These are phyloP conservation scores for Jordanella pulchra DNA, from an alignment of 2,797 vertebrate species.

Conservation along the genomic window DNA sequence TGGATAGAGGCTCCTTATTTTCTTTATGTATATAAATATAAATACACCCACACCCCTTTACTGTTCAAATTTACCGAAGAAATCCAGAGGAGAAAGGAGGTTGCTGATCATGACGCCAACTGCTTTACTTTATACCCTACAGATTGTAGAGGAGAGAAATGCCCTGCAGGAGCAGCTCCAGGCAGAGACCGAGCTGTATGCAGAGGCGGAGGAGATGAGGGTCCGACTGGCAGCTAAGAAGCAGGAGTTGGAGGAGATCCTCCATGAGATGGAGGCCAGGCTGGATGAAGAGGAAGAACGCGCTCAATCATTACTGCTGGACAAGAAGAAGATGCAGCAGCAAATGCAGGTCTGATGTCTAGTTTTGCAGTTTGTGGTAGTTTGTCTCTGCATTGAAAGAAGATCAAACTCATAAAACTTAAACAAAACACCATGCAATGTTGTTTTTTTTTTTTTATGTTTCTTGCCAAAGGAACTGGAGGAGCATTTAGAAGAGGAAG, in stretches of 20 bases:
- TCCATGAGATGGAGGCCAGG: constrained; percentile 96
- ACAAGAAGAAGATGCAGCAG: constrained; percentile 96
- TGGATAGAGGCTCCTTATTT: too few species aligned
- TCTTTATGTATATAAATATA: too few species aligned
- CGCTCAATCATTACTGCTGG: constrained; percentile 85
- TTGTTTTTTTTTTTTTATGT: constrained; percentile 1
- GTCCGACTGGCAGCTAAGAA: constrained; percentile 91
- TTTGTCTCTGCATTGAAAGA: not conserved
- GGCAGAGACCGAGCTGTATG: constrained; percentile 93
- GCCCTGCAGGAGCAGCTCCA: constrained; percentile 94
- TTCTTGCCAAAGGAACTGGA: constrained; percentile 85
- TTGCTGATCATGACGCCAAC: constrained; percentile 1
- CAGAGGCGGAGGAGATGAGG: constrained; percentile 96
- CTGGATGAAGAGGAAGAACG: constrained; percentile 96
- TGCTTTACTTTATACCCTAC: not conserved
- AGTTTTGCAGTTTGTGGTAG: not conserved
- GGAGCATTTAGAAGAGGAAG: constrained; percentile 94
- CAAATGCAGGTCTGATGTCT: constrained; percentile 88
- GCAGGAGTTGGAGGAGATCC: constrained; percentile 95
- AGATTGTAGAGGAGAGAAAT: constrained; percentile 91
- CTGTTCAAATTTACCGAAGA: not conserved
- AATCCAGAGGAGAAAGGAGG: not conserved
- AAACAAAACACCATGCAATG: too few species aligned
- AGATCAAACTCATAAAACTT: not conserved
- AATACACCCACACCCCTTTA: not conserved